Evolutionary conservation across 2,888 invertebrate species (phyloP), one percentile per base, ranked within the genome.

Genomic region (Hyalella azteca): DNA sequence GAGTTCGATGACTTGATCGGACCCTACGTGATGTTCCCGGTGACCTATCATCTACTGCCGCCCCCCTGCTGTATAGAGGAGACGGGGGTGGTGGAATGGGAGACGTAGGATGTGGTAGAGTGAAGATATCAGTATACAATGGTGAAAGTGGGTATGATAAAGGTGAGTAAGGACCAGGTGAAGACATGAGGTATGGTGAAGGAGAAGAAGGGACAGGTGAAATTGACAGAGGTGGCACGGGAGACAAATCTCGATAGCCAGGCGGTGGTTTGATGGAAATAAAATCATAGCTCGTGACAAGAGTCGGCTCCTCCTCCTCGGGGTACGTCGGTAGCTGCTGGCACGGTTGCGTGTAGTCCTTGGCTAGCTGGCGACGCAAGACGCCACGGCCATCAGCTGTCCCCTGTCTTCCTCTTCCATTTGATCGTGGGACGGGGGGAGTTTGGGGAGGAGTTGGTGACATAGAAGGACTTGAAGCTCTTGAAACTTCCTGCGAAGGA

Each of bases 391-490:
- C 75, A n/a, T 75, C 45, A 9, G 40, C n/a, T 29, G 41, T 45
- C 5, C 29, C 29, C 1, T 22, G 32, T 29, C 75, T 75, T 13
- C 41, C 75, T 75, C 75, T 41, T 3, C 29, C 26, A 3, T 41
- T 3, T 9, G 75, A 45, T 22, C 75, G 40, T 39, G 40, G 40
- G 13, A 45, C 26, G 19, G 48, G 29, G 15, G 79, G 79, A 22
- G 48, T 73, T 40, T 73, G 80, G n/a, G 81, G 77, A 13, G 81
- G 77, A 32, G 79, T 50, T 13, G 81, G 77, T 41, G 81, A 81
- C 7, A 79, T 59, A 36, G 81, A 78, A 3, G 83, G 83, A 26
- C 79, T 79, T 13, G 83, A 83, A 9, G 83, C 83, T n/a, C 83
- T 79, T 39, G 81, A 81, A 11, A 80, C 81, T 41, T 84, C 82